Evolutionary conservation across 2,113 vertebrate genomes (phyloP).

Genomic region (Spermophilus dauricus): DNA sequence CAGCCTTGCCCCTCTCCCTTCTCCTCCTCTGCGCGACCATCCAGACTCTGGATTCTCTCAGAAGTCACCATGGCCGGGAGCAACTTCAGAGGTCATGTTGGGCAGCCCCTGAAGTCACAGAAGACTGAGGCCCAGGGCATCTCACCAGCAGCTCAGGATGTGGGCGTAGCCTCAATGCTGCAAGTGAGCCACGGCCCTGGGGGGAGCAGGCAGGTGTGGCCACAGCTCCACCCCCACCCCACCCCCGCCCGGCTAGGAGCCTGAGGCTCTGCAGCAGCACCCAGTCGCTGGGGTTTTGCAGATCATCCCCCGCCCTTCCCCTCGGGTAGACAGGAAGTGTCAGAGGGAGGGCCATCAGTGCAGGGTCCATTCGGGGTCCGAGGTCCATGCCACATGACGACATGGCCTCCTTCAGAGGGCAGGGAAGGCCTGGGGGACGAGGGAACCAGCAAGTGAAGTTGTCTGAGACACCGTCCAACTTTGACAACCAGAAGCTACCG

Average conservation of each 20-base stretch:
- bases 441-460: background rate
- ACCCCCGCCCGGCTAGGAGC: background rate
- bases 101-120: no score
- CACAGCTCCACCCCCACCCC: no score
- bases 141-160: background rate
- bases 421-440: rapidly evolving
- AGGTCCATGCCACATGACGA: rapidly evolving
- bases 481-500: rapidly evolving
- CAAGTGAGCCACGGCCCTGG: background rate
- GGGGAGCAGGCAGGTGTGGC: background rate
- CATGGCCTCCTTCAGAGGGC: background rate
- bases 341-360: background rate
- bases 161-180: background rate
- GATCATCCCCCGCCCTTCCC: background rate
- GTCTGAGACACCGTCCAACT: background rate
- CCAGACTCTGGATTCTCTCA: no score
- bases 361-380: background rate
- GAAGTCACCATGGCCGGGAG: background rate
- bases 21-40: background rate
- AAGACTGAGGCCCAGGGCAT: background rate
- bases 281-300: background rate
- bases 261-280: rapidly evolving
- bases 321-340: background rate
- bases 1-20: background rate
- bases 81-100: rapidly evolving